phyloP scores from a whole-genome alignment of 2,888 invertebrate genomes.

The Osedax fenrisi region DNA sequence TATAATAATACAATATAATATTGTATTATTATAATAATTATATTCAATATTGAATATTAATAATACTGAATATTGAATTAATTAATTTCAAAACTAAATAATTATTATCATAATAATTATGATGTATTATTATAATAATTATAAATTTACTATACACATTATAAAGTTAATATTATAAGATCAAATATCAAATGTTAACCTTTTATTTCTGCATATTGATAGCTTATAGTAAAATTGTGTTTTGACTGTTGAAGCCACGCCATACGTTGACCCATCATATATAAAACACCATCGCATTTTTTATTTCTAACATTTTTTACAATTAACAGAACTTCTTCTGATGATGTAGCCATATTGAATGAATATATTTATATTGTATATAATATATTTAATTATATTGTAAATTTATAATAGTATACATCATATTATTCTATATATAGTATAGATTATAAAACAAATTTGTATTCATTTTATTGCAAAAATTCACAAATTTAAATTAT shows the following conservation, averaged over 20 bases:
- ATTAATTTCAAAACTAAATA: background rate
- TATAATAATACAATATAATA: too few species aligned
- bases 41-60: background rate
- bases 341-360: slow-evolving; percentile 35
- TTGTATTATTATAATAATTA: too few species aligned
- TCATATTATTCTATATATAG: background rate
- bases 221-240: slow-evolving; percentile 80
- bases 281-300: slow-evolving; percentile 86
- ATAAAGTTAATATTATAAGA: too few species aligned
- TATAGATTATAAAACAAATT: background rate
- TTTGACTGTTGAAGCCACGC: slow-evolving; percentile 86
- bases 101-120: too few species aligned
- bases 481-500: background rate
- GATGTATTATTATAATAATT: too few species aligned
- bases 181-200: too few species aligned
- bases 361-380: too few species aligned
- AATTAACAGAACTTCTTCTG: slow-evolving; percentile 82
- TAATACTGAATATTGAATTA: background rate
- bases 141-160: too few species aligned
- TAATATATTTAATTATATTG: too few species aligned
- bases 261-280: slow-evolving; percentile 85
- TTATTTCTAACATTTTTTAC: slow-evolving; percentile 82
- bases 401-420: too few species aligned
- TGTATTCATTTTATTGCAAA: too few species aligned
- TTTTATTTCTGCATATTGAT: slow-evolving; percentile 88